phyloP scores from a whole-genome alignment of 2,797 vertebrate species.

The Chrysolophus pictus region DNA sequence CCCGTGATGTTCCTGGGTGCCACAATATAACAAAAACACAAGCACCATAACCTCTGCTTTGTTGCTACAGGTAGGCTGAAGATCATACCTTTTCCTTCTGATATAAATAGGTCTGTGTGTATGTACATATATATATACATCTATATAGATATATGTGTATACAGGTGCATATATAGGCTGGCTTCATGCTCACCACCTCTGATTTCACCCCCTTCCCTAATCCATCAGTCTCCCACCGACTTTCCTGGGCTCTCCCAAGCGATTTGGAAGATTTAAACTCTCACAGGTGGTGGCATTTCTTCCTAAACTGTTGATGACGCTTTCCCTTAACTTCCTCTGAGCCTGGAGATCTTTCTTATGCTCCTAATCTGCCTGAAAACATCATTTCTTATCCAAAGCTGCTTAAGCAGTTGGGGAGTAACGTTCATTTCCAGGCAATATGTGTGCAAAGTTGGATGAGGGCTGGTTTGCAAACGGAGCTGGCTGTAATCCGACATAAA shows the following conservation, averaged over 20 bases:
- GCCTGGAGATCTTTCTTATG: not conserved
- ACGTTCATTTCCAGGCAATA: slow-evolving; percentile 32
- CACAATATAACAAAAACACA: not conserved
- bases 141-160: not conserved
- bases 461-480: not conserved
- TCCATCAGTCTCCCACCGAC: not conserved
- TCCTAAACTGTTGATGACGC: not conserved
- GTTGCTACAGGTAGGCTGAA: not conserved
- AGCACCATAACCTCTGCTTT: not conserved
- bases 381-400: slow-evolving; percentile 63
- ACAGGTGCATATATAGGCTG: fast-evolving
- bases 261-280: not conserved
- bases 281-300: not conserved
- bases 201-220: not conserved
- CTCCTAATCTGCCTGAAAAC: slow-evolving; percentile 48
- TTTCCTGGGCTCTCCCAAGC: not conserved
- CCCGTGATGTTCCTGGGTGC: not conserved
- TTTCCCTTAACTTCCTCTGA: not conserved
- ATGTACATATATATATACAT: fast-evolving
- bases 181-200: not conserved
- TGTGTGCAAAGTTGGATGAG: not conserved
- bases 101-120: fast-evolving
- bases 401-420: slow-evolving; percentile 5
- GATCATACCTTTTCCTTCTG: not conserved
- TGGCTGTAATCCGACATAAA: slow-evolving; percentile 43